These are phyloP conservation scores for Ditula angustiorana DNA, from an alignment of 2,888 invertebrate genomes.

Conservation along the genomic window DNA sequence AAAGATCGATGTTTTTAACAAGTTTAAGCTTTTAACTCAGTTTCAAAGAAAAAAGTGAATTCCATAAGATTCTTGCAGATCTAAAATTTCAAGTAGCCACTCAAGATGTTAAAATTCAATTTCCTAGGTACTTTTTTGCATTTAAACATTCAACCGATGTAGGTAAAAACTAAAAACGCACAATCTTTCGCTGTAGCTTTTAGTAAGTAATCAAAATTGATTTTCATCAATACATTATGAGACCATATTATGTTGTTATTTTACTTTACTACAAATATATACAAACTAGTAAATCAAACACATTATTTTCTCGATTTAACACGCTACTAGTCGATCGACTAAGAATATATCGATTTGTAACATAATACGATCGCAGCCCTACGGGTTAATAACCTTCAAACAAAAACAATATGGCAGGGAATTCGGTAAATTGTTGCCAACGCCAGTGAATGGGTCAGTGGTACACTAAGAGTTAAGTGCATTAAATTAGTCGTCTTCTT, in stretches of 20 bases:
- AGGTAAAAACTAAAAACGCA: too few species aligned
- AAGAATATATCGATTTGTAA: constrained; percentile 41
- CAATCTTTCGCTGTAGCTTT: too few species aligned
- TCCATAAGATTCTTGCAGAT: too few species aligned
- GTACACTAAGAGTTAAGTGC: constrained; percentile 43
- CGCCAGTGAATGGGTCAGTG: constrained; percentile 42
- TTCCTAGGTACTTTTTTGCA: too few species aligned
- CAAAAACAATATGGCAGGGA: constrained; percentile 81
- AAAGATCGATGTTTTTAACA: constrained; percentile 44
- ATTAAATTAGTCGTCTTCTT: too few species aligned
- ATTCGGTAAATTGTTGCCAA: constrained; percentile 71
- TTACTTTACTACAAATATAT: too few species aligned
- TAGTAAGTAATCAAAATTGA: too few species aligned
- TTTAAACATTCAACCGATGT: too few species aligned
- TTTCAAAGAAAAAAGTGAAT: neutral
- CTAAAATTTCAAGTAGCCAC: too few species aligned
- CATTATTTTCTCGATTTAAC: neutral
- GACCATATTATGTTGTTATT: neutral
- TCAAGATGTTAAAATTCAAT: too few species aligned
- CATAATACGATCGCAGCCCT: constrained; percentile 50
- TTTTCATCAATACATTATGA: too few species aligned
- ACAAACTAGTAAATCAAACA: neutral
- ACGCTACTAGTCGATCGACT: neutral
- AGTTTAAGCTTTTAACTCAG: neutral
- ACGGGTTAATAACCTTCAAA: constrained; percentile 76